Base-by-base conservation (phyloP, 2,113 vertebrate species). In the Anseranas semipalmata region DNA sequence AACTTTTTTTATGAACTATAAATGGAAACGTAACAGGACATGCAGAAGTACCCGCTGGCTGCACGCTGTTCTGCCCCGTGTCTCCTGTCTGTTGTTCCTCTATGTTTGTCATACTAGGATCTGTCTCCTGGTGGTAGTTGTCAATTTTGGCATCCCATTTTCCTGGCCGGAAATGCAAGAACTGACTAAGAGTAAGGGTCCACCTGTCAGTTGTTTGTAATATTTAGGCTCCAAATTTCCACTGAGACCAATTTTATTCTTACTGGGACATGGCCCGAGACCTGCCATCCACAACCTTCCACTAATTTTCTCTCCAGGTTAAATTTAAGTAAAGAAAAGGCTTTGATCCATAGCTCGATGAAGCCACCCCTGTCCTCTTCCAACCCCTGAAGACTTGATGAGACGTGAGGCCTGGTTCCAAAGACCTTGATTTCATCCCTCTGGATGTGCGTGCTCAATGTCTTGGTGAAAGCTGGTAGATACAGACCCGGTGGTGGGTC, bases 181-280 rank as follows among this genome's bases (percentile, higher is more conserved):
- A 32, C 19, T 39, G 33, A 68, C 9, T 14, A 11, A 63, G n/a
- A 60, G 18, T 28, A 28, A n/a, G 37, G 59, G 56, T n/a, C 27
- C 10, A 22, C 33, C 32, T 70, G 71, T 25, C 65, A 73, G 32
- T 74, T 30, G 8, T 28, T 39, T n/a, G 17, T 13, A 60, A 35
- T 32, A 39, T 72, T 88, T 19, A 20, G 58, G 21, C 43, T 82
- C 56, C 43, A 46, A 5, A 52, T 55, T 84, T 65, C 14, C 39
- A 28, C 46, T 25, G 60, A 15, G 15, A 15, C 16, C 33, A 4
- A 1, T 7, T 15, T 19, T 66, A 19, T 58, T 59, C 66, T 15
- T 3, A 27, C 43, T 18, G 2, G 33, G 24, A 45, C 1, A 0
- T 7, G 33, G 14, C 39, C 66, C 35, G 24, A 67, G 28, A 58